phyloP scores from a whole-genome alignment of 2,113 vertebrate genomes.

The Larimichthys crocea region DNA sequence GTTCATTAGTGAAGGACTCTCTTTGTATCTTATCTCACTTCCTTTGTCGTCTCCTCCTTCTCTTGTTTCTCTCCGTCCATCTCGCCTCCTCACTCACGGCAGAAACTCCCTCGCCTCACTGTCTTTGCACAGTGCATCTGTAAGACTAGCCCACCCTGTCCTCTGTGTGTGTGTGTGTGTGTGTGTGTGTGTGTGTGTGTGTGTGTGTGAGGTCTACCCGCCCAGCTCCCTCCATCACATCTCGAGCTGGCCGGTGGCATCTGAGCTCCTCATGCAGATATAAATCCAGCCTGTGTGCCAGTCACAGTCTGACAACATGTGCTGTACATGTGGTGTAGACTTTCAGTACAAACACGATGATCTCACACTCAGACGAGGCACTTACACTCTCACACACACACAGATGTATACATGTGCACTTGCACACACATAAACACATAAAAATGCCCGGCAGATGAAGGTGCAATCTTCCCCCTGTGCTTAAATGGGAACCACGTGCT shows the following conservation, averaged over 20 bases:
- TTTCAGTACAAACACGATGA: constrained; percentile 59
- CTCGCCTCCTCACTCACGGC: constrained; percentile 2
- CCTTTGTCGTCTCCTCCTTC: not conserved
- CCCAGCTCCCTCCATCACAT: constrained; percentile 12
- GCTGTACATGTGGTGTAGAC: constrained; percentile 67
- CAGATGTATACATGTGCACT: constrained; percentile 59
- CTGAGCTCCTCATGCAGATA: constrained; percentile 56
- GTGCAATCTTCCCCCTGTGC: constrained; percentile 61
- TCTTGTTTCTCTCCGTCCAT: constrained; percentile 14
- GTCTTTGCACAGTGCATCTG: constrained; percentile 19
- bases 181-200: constrained; percentile 11
- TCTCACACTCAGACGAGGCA: constrained; percentile 59
- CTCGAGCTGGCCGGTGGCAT: constrained; percentile 32
- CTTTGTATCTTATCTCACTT: not conserved
- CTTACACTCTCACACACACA: constrained; percentile 23
- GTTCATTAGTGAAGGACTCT: not conserved
- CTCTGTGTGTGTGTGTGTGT: constrained; percentile 1
- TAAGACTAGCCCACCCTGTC: constrained; percentile 45
- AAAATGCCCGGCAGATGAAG: constrained; percentile 73
- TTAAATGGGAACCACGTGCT: constrained; percentile 78
- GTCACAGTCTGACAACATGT: constrained; percentile 69
- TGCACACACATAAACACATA: constrained; percentile 56
- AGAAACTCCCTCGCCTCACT: constrained; percentile 13
- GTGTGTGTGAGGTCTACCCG: constrained; percentile 5
- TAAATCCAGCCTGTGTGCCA: constrained; percentile 54